Evolutionary conservation across 2,797 vertebrate genomes (phyloP).

Genomic region (Xenops minutus): DNA sequence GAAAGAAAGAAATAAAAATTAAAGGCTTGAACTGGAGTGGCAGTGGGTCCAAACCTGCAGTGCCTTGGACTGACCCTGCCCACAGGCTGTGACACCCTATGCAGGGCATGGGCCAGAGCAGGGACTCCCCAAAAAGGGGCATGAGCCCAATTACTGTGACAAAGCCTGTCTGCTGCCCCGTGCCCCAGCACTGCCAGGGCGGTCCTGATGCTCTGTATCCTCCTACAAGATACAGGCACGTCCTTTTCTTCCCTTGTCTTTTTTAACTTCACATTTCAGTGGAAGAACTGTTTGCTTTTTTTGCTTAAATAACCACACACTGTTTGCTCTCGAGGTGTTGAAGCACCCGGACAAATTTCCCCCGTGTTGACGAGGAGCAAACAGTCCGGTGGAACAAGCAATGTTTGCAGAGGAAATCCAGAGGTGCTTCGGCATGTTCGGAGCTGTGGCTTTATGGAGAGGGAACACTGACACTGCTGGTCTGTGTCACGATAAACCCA

Average conservation of each 20-base stretch:
- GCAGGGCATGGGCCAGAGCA: rapidly evolving
- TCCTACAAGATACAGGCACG: rapidly evolving
- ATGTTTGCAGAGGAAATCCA: background rate
- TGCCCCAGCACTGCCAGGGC: background rate
- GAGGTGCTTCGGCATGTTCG: background rate
- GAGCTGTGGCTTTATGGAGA: background rate
- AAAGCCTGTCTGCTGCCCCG: background rate
- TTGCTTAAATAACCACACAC: background rate
- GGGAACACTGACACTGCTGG: background rate
- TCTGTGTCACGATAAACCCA: background rate
- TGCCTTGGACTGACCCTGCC: background rate
- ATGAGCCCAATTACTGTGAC: rapidly evolving
- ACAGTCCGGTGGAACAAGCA: background rate
- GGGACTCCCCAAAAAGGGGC: background rate
- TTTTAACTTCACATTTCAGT: background rate
- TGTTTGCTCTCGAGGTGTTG: constrained; percentile 9
- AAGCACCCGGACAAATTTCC: background rate
- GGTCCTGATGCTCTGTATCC: background rate
- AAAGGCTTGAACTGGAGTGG: background rate
- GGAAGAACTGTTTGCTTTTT: constrained; percentile 9
- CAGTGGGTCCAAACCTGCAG: background rate
- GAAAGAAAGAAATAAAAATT: background rate
- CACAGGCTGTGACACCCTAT: rapidly evolving
- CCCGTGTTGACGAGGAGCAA: constrained; percentile 19
- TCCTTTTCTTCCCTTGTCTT: background rate